Evolutionary conservation across 2,888 invertebrate genomes (phyloP), one percentile per base, ranked within the genome.

Genomic region (Octonoba sinensis): DNA sequence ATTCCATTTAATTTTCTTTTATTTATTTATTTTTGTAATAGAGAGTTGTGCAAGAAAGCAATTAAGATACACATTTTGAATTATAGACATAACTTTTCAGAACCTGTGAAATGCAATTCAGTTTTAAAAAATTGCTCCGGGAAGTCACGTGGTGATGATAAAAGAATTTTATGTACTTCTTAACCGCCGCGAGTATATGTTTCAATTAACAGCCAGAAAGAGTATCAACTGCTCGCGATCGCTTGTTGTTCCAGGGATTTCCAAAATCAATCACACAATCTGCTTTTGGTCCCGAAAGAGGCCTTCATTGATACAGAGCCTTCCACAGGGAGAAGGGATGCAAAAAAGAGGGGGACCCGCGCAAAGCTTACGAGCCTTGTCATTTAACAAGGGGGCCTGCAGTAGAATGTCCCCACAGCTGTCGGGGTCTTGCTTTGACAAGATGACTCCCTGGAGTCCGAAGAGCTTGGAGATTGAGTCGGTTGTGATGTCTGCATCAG

Each of bases 401-500:
- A 36, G 36, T 6, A 36, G 36, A 11, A 36, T 36, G 36, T 36
- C 36, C 36, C 65, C 73, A 72, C 79, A 79, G 79, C 79, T 79
- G 79, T 79, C 73, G 79, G 67, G 60, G 67, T 66, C 66, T 72
- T 51, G 72, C 65, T 73, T 67, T 79, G 79, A 79, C 79, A 67
- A 72, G 79, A 79, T 79, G 79, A 79, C 79, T 79, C 78, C 78
- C 79, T 46, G 1, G 72, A 60, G 79, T 20, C 62, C 46, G 36
- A 36, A 36, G 15, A 36, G 57, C 24, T n/a, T 54, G 20, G 54
- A 54, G 54, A 54, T 36, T 36, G 54, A 51, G 49, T 67, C 20
- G 60, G 47, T 49, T 46, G 65, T 72, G 79, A 79, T 79, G 79
- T 79, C 79, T 79, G 79, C 79, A 79, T 79, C 79, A 73, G 66